phyloP scores from a whole-genome alignment of 2,797 vertebrate species.

The Halcyon badia region DNA sequence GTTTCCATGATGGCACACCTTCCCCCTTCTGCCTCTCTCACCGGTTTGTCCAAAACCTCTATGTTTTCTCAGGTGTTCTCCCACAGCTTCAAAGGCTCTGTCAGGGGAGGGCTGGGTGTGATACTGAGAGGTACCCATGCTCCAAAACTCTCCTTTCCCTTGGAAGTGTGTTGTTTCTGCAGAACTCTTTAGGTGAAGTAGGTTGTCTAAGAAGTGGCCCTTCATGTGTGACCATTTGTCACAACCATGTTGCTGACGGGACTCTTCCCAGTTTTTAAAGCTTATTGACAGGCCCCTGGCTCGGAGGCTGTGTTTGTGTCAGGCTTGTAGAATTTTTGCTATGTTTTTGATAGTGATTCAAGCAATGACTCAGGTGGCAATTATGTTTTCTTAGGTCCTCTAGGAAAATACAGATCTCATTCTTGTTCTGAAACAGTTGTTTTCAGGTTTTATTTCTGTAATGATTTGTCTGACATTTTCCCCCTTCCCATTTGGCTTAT shows the following conservation, averaged over 20 bases:
- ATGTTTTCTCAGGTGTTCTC: conserved; percentile 30
- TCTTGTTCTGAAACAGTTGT: background rate
- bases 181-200: background rate
- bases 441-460: background rate
- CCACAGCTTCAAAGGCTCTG: background rate
- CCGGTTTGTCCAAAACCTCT: background rate
- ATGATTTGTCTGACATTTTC: background rate
- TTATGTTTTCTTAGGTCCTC: background rate
- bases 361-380: background rate
- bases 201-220: background rate
- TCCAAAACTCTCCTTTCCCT: background rate
- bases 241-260: background rate
- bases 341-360: background rate
- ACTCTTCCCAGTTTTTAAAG: background rate
- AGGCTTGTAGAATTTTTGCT: background rate
- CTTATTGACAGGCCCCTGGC: background rate
- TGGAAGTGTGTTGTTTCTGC: background rate
- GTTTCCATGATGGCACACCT: background rate
- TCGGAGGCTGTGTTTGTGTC: background rate
- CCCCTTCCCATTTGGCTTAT: background rate
- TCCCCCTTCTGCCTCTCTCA: background rate
- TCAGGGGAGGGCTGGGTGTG: background rate
- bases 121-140: background rate
- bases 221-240: background rate
- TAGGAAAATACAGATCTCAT: background rate